Conservation (phyloP, 92 coral and sea anemone species). For the Porites rus region DNA sequence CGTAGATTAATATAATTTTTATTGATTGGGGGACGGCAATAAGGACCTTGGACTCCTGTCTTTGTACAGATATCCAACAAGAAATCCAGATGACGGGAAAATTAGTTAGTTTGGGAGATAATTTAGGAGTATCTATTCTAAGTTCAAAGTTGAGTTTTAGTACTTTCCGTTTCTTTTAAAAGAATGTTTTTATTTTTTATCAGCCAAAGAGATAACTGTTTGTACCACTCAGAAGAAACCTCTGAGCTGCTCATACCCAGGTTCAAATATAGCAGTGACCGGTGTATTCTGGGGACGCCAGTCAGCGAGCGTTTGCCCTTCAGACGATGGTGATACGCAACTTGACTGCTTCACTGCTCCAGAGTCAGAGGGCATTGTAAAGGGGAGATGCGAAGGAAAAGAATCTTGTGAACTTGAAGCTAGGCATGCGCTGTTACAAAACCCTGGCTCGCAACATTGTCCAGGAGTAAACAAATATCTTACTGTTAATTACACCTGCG, state of each 20-base stretch:
- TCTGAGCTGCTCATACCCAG: constrained; percentile 96
- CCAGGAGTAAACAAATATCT: constrained; percentile 98
- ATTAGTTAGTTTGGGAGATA: no score
- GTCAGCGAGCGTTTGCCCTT: constrained; percentile 86
- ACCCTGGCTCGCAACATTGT: constrained; percentile 76
- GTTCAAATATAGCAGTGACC: constrained; percentile 93
- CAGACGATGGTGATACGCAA: constrained; percentile 96
- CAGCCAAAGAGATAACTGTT: constrained; percentile 87
- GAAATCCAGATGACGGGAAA: no score
- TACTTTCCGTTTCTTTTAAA: neutral
- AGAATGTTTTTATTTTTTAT: neutral
- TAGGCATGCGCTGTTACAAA: constrained; percentile 90
- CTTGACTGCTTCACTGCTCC: constrained; percentile 93
- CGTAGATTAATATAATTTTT: no score
- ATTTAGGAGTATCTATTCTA: neutral
- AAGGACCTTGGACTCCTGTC: no score
- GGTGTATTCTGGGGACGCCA: constrained; percentile 98
- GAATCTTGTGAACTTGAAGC: constrained; percentile 97
- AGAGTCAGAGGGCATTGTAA: constrained; percentile 97
- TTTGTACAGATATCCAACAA: no score
- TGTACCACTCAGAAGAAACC: constrained; percentile 96
- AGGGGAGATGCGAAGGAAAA: constrained; percentile 95
- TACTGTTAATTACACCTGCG: constrained; percentile 93
- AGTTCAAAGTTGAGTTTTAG: neutral
- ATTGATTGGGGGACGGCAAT: no score